Evolutionary conservation across 92 coral and sea anemone genomes (phyloP), one percentile per base, ranked within the genome.

Genomic region (Micromussa lordhowensis): DNA sequence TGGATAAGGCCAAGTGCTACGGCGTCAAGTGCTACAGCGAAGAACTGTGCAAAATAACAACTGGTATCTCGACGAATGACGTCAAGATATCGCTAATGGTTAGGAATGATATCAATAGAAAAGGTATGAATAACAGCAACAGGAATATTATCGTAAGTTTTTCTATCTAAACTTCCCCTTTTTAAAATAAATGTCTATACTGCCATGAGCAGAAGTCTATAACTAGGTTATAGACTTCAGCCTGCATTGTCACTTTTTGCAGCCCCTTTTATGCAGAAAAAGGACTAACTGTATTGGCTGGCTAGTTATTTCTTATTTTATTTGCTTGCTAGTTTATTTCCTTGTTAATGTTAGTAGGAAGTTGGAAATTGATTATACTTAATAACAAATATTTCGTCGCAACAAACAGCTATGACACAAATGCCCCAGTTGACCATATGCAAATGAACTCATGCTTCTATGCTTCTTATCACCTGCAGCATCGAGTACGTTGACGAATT

Each of bases 71-170:
- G 49, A 83, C 98, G n/a, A 91, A 93, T 57, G 99, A 97, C 79
- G 95, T 94, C 72, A 93, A 98, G 94, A 98, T 98, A 85, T 98
- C 99, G n/a, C 91, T 98, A 5, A 98, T 98, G 99, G 99, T 98
- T 88, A 94, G 90, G 75, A 98, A 96, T 58, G 98, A 96, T 68
- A 92, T 88, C 69, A 94, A 92, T 80, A 94, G 96, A 91, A 94
- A 90, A 96, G 99, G 99, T 96, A 89, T 16, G 70, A 19, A 59
- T 59, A 63, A 63, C 61, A 76, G 19, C 34, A 38, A 48, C 80
- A 49, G 18, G 10, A 13, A 17, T 44, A 17, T 61, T 24, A 61
- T 5, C 9, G 68, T 24, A 7, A 24, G 64, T 28, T 66, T 28
- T 66, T 26, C 2, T 28, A 6, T 66, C 18, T n/a, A 63, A 51